Evolutionary conservation across 2,113 vertebrate species (phyloP).

Genomic region (Caranx ignobilis): DNA sequence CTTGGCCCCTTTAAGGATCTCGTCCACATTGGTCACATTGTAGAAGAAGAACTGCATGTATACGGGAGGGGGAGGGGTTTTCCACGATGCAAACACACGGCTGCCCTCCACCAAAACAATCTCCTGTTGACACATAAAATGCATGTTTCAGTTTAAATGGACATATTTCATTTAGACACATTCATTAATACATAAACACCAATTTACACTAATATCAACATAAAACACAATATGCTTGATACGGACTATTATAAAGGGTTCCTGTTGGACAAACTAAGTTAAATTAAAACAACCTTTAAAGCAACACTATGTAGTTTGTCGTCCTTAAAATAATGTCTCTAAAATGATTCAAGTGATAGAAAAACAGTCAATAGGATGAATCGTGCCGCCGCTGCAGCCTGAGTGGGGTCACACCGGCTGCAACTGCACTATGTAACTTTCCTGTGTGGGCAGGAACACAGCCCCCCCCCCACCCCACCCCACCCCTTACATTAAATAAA

Average conservation of each 20-base stretch:
- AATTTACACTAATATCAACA: background rate
- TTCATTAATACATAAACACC: background rate
- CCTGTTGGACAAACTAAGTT: background rate
- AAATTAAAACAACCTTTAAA: too few species aligned
- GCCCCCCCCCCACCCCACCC: too few species aligned
- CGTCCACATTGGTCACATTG: slow-evolving; percentile 90
- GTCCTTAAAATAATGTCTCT: too few species aligned
- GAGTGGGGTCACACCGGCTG: too few species aligned
- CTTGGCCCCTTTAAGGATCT: slow-evolving; percentile 85
- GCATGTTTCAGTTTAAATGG: background rate
- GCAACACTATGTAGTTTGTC: too few species aligned
- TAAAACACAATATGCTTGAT: background rate
- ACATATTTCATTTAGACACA: background rate
- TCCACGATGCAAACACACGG: slow-evolving; percentile 91
- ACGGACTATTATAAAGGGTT: background rate
- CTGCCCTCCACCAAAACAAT: slow-evolving; percentile 91
- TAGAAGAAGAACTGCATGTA: slow-evolving; percentile 96
- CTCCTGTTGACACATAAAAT: slow-evolving; percentile 80
- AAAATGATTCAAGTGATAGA: too few species aligned
- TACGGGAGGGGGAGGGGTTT: slow-evolving; percentile 90
- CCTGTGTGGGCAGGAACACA: too few species aligned
- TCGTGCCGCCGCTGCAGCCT: too few species aligned
- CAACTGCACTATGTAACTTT: background rate
- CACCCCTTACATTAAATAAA: too few species aligned
- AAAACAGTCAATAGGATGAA: too few species aligned